Evolutionary conservation across 2,113 vertebrate genomes (phyloP), one percentile per base, ranked within the genome.

Genomic region (Steatornis caripensis): DNA sequence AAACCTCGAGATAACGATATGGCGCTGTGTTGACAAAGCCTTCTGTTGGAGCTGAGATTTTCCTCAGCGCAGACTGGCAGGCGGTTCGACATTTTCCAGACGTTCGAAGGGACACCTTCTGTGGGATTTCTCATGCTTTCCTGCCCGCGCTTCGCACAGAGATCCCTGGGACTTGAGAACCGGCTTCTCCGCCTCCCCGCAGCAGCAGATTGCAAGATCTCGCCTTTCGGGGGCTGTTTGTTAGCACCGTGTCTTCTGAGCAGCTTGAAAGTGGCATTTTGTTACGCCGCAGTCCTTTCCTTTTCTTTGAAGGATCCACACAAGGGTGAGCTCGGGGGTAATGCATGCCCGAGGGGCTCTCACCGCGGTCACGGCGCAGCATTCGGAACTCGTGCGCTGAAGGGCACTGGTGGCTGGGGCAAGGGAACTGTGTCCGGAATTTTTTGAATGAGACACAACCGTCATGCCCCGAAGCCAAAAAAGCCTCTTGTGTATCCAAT

Each of bases 1-100:
- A 94, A 96, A 97, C 92, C 91, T 54, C 2, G 7, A 90, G 95
- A 93, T 83, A 43, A 36, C 19, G 53, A 76, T 45, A 74, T 10
- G 3, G 86, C 5, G 0, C 78, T 48, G 91, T 43, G 55, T 84
- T 87, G 93, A 54, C 74, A 62, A 55, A 84, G 85, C 94, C 90
- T 95, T 92, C 96, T 95, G 95, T n/a, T 21, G 48, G 89, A 68
- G 87, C 78, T 48, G 84, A 53, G 70, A 29, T 60, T 76, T 62
- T 78, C 88, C 71, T 78, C 81, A 1, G 51, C 76, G 14, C 72
- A 66, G 84, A 13, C 51, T 18, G 66, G 77, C 90, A 71, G 65
- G 93, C 32, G 0, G 36, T 41, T 81, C 14, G 36, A 76, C 36
- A 2, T 19, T 34, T 65, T 15, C 91, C 89, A 96, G 85, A 77